A percentile compares a stretch with the other conserved stretches of the same genome.
Evolutionary conservation across 2,888 invertebrate genomes (phyloP).

Genomic region (Eupithecia subumbrata): DNA sequence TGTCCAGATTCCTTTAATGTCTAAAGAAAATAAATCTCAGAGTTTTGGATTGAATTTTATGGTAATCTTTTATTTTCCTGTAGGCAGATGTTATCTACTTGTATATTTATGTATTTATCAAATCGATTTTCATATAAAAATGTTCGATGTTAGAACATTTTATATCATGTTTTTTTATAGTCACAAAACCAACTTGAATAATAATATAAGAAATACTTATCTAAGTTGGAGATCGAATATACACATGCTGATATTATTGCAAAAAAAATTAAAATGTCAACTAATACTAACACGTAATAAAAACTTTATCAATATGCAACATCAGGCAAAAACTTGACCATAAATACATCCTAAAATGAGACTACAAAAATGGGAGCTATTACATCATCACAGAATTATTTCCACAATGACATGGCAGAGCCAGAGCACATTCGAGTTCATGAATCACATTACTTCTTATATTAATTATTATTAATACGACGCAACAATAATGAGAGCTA

Average conservation of each 20-base stretch:
- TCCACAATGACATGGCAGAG: neutral
- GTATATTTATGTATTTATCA: no score
- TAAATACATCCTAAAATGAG: constrained; percentile 15
- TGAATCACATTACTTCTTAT: neutral
- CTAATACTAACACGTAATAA: constrained; percentile 18
- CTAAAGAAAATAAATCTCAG: no score
- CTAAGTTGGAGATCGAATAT: neutral
- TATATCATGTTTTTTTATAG: neutral
- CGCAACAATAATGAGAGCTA: no score
- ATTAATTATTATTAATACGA: neutral
- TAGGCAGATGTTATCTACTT: no score
- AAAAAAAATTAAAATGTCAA: constrained; percentile 35
- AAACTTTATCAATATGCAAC: constrained; percentile 10
- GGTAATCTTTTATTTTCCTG: no score
- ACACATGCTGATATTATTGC: neutral
- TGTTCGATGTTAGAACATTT: no score
- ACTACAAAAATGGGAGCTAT: neutral
- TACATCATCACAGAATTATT: constrained; percentile 1
- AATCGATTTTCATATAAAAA: no score
- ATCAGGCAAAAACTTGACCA: constrained; percentile 28
- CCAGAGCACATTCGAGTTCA: neutral
- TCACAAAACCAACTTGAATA: neutral
- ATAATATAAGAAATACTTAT: neutral
- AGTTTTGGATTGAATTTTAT: no score
- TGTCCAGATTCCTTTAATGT: no score